These are phyloP conservation scores for Noctua comes DNA, from an alignment of 2,888 invertebrate species.

Conservation along the genomic window DNA sequence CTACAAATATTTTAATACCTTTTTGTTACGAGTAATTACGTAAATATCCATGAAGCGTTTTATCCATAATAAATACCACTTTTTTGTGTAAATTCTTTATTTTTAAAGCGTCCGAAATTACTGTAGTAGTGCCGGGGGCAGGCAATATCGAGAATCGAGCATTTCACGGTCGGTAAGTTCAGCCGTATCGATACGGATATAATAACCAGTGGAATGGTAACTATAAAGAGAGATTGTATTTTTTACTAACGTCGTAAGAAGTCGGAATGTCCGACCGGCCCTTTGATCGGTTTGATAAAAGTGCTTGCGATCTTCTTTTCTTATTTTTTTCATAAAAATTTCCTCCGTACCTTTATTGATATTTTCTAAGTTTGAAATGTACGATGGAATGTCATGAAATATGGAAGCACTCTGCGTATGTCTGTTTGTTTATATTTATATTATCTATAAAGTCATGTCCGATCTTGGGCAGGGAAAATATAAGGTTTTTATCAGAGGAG, in stretches of 20 bases:
- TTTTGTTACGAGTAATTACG: constrained; percentile 51
- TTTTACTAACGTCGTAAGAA: constrained; percentile 90
- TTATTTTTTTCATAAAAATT: constrained; percentile 80
- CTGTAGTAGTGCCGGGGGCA: constrained; percentile 78
- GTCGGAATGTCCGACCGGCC: constrained; percentile 89
- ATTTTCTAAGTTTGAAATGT: constrained; percentile 75
- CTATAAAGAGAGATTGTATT: constrained; percentile 90
- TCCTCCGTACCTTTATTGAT: constrained; percentile 83
- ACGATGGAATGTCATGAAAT: constrained; percentile 72
- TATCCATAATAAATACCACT: constrained; percentile 54
- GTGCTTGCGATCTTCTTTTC: constrained; percentile 84
- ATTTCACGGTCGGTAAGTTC: constrained; percentile 89
- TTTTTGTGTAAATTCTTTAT: constrained; percentile 67
- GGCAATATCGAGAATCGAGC: constrained; percentile 84
- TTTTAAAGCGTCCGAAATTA: constrained; percentile 79
- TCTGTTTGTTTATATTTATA: constrained; percentile 38
- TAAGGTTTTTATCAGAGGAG: constrained; percentile 77
- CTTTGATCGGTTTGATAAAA: constrained; percentile 90
- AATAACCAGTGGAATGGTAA: constrained; percentile 90
- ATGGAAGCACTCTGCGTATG: constrained; percentile 39
- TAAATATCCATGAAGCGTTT: constrained; percentile 53
- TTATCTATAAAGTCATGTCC: constrained; percentile 34
- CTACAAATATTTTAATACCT: constrained; percentile 50
- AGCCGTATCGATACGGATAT: constrained; percentile 88
- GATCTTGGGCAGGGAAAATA: constrained; percentile 52